Base-by-base conservation (phyloP, 1,140 invertebrate genomes). In the Calliphora vicina region DNA sequence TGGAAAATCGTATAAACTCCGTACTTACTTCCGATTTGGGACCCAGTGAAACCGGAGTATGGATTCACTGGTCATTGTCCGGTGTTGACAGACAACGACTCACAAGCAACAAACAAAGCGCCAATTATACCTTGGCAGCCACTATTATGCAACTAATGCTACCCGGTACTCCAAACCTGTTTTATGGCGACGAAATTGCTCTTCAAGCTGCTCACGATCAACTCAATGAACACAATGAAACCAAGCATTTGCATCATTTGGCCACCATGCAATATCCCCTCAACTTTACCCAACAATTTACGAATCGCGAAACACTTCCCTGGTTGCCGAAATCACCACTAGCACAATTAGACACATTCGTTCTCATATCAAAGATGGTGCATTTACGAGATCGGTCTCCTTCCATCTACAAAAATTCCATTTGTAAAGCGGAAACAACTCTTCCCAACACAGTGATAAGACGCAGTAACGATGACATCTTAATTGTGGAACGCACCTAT, bases 141-240 rank as follows among this genome's bases (percentile, higher is more conserved):
- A 92, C 93, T 13, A 90, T 96, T 67, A 90, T 97, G 82, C 92
- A 94, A 83, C 92, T 96, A 87, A 94, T 94, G 91, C 88, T 97
- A 26, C 96, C 96, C 1, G 96, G 96, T 6, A 96, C 95, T 12
- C 93, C 95, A 0, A 96, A 92, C 85, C 93, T 97, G 85, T 95
- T 96, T 88, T 96, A 97, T 88, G 95, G 95, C 8, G 96, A 97
- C 89, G 96, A 96, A 92, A 93, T 96, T 84, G 93, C 93, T 20
- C 90, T 93, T 50, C 84, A 92, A 57, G 88, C 91, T 82, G 85
- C 91, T 25, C 84, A 88, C 13, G 92, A 93, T 84, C 89, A 91
- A 26, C 90, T 92, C 57, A 90, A 91, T 50, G 93, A 95, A 88
- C 92, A 93, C 82, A 91, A 92, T 82, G 93, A 95, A 86, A 91